These are phyloP conservation scores for Paramisgurnus dabryanus DNA, from an alignment of 2,113 vertebrate species.

Conservation along the genomic window DNA sequence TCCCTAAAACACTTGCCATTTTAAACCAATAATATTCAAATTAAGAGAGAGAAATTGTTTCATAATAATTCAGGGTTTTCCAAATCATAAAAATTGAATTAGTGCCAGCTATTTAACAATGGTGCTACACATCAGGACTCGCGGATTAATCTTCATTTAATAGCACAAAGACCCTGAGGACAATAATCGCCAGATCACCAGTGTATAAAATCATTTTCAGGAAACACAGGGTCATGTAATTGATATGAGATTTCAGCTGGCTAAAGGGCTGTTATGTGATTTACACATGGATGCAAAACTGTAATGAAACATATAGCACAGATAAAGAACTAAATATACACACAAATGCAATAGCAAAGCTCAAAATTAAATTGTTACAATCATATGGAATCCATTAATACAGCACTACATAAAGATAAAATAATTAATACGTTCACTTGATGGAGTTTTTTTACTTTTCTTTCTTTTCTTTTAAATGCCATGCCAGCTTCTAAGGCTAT, in stretches of 20 bases:
- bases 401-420: too few relatives aligned
- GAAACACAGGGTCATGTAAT: not conserved
- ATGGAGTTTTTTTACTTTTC: too few relatives aligned
- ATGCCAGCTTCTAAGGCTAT: too few relatives aligned
- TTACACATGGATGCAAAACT: slow-evolving; percentile 57
- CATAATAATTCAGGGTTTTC: not conserved
- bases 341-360: too few relatives aligned
- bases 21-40: not conserved
- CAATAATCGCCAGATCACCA: not conserved
- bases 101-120: not conserved
- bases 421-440: too few relatives aligned
- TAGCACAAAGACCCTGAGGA: slow-evolving; percentile 21
- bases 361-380: too few relatives aligned
- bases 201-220: slow-evolving; percentile 12
- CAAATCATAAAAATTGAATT: slow-evolving; percentile 15
- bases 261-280: slow-evolving; percentile 58
- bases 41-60: not conserved
- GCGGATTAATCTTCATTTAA: not conserved
- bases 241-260: slow-evolving; percentile 32
- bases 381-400: too few relatives aligned
- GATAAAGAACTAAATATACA: too few relatives aligned
- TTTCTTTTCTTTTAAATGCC: too few relatives aligned
- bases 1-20: not conserved
- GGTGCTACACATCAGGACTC: not conserved
- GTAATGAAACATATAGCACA: not conserved